Evolutionary conservation across 1,140 invertebrate genomes (phyloP).

Genomic region (Bombyx mori): DNA sequence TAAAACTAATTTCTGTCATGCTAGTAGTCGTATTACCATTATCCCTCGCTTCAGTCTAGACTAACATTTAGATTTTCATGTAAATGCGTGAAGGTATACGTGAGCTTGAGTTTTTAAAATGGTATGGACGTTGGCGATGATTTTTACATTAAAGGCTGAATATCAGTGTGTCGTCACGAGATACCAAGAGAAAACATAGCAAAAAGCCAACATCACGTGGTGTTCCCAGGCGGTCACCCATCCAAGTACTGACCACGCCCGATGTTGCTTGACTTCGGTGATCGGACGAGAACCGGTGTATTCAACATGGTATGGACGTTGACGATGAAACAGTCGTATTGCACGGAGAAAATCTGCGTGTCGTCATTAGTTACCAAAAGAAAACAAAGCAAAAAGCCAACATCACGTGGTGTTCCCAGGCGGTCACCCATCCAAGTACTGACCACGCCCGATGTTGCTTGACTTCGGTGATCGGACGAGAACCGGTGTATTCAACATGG

Average conservation of each 20-base stretch:
- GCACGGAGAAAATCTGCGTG: no score
- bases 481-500: conserved; percentile 10
- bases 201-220: conserved; percentile 26
- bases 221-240: conserved; percentile 24
- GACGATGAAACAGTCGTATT: conserved; percentile 5
- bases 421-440: conserved; percentile 22
- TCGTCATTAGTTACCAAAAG: no score
- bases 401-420: conserved; percentile 16
- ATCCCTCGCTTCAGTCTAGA: no score
- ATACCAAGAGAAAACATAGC: neutral
- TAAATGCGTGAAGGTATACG: no score
- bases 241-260: conserved; percentile 23
- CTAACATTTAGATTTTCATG: no score
- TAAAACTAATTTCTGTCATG: no score
- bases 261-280: conserved; percentile 28
- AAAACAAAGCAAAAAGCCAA: no score
- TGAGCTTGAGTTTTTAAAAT: conserved; percentile 21
- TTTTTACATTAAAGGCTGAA: no score
- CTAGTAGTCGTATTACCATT: no score
- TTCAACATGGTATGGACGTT: conserved; percentile 35
- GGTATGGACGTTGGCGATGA: conserved; percentile 1
- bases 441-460: conserved; percentile 23
- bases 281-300: conserved; percentile 26
- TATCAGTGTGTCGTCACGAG: neutral
- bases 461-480: conserved; percentile 27